Evolutionary conservation across 1,140 invertebrate genomes (phyloP).

Genomic region (Brachionus manjavacas): DNA sequence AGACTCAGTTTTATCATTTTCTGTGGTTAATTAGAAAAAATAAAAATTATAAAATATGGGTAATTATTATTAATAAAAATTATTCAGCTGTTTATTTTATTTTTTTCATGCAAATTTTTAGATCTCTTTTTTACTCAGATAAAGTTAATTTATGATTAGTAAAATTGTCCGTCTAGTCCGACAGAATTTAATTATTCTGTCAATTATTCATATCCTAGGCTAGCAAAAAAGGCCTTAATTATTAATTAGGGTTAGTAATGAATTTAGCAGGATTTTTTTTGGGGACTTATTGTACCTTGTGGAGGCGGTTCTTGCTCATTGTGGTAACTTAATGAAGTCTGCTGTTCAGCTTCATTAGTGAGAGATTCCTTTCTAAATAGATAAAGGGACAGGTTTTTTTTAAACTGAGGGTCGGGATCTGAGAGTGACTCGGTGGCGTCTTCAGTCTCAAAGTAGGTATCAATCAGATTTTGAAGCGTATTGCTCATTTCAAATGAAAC

Average conservation of each 20-base stretch:
- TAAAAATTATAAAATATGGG: not conserved
- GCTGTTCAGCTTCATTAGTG: not conserved
- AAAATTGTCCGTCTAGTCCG: not conserved
- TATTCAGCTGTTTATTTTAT: not conserved
- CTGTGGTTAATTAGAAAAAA: not conserved
- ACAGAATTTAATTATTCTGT: not conserved
- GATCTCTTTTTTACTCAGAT: not conserved
- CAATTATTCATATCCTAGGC: not conserved
- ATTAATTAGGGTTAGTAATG: not conserved
- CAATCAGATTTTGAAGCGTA: not conserved
- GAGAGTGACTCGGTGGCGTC: not conserved
- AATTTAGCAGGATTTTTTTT: not conserved
- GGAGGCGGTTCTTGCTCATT: not conserved
- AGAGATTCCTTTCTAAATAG: not conserved
- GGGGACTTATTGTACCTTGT: not conserved
- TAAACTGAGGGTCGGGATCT: not conserved
- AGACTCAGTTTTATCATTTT: not conserved
- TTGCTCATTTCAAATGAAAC: not conserved
- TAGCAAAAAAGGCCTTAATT: not conserved
- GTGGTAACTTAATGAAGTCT: not conserved
- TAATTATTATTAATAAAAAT: not conserved
- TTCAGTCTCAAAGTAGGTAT: not conserved
- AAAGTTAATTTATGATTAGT: conserved; percentile 12
- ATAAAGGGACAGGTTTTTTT: not conserved
- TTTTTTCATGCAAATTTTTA: conserved; percentile 7